A percentile compares a stretch with the other conserved stretches of the same genome.
These are phyloP conservation scores for Dynastes hyllus DNA, from an alignment of 2,888 invertebrate genomes.

Conservation along the genomic window DNA sequence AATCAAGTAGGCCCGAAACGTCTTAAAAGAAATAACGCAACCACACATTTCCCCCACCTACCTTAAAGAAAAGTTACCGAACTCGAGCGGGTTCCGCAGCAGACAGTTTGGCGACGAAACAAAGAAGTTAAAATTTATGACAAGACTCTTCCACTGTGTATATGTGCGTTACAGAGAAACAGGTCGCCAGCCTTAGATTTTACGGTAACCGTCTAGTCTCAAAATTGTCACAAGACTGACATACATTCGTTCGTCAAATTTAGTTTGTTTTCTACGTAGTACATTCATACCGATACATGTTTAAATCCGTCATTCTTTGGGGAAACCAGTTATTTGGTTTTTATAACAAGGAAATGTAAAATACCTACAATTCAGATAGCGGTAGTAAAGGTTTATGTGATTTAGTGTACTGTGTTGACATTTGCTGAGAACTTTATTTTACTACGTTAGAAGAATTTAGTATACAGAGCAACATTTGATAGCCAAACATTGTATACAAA, in stretches of 20 bases:
- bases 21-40: slow-evolving; percentile 33
- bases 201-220: slow-evolving; percentile 48
- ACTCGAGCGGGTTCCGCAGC: slow-evolving; percentile 33
- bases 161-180: slow-evolving; percentile 12
- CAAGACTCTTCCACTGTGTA: slow-evolving; percentile 51
- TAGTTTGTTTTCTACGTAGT: neutral
- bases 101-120: slow-evolving; percentile 62
- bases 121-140: slow-evolving; percentile 59
- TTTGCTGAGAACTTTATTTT: too few species aligned
- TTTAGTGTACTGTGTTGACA: too few species aligned
- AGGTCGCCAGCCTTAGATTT: slow-evolving; percentile 55
- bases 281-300: neutral
- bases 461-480: too few species aligned
- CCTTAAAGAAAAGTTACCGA: slow-evolving; percentile 18
- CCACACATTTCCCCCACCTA: slow-evolving; percentile 33
- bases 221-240: slow-evolving; percentile 53
- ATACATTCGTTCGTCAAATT: slow-evolving; percentile 55
- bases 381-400: too few species aligned
- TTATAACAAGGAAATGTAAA: too few species aligned
- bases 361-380: too few species aligned
- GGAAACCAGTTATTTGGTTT: too few species aligned
- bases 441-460: too few species aligned
- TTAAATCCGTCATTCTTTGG: neutral
- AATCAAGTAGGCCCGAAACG: slow-evolving; percentile 48
- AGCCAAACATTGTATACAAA: too few species aligned